These are phyloP conservation scores for Drosophila multiciliata DNA, from an alignment of 2,888 invertebrate genomes.

Conservation along the genomic window DNA sequence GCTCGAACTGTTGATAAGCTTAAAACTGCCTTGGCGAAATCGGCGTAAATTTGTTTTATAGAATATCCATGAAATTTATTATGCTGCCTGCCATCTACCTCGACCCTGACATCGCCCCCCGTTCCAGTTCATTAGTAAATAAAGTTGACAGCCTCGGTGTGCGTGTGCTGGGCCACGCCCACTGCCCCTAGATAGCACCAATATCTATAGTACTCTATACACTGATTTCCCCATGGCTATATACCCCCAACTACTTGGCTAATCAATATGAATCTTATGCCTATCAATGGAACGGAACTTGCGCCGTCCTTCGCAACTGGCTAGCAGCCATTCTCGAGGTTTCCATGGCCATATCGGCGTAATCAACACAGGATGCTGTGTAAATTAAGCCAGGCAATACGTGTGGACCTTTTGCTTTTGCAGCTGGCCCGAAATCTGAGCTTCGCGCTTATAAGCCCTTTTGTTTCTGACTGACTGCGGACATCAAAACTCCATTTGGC, in stretches of 20 bases:
- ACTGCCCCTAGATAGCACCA: slow-evolving; percentile 2
- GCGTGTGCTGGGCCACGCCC: slow-evolving; percentile 47
- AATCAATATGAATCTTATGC: slow-evolving; percentile 73
- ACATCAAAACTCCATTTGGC: slow-evolving; percentile 46
- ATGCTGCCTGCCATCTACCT: slow-evolving; percentile 8
- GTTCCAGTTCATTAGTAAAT: slow-evolving; percentile 75
- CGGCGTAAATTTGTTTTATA: slow-evolving; percentile 25
- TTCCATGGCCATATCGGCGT: slow-evolving; percentile 30
- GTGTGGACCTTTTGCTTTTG: slow-evolving; percentile 2
- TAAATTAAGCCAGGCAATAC: slow-evolving; percentile 60
- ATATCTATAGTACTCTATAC: slow-evolving; percentile 18
- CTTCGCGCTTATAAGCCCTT: slow-evolving; percentile 26
- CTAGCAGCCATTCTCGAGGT: slow-evolving; percentile 13
- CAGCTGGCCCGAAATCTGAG: not conserved
- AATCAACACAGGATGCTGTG: slow-evolving; percentile 75
- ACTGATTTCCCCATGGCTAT: slow-evolving; percentile 67
- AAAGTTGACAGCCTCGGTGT: slow-evolving; percentile 70
- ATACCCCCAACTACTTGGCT: slow-evolving; percentile 42
- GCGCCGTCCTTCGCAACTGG: slow-evolving; percentile 24
- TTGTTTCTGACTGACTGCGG: slow-evolving; percentile 16
- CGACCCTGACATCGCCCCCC: slow-evolving; percentile 15
- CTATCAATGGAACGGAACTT: slow-evolving; percentile 39
- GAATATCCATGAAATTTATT: slow-evolving; percentile 35
- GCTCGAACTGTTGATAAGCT: slow-evolving; percentile 12
- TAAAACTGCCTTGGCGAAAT: slow-evolving; percentile 12